A percentile compares a stretch with the other conserved stretches of the same genome.
Conservation (phyloP, 2,797 vertebrate species). For the Corythornis leucogaster region DNA sequence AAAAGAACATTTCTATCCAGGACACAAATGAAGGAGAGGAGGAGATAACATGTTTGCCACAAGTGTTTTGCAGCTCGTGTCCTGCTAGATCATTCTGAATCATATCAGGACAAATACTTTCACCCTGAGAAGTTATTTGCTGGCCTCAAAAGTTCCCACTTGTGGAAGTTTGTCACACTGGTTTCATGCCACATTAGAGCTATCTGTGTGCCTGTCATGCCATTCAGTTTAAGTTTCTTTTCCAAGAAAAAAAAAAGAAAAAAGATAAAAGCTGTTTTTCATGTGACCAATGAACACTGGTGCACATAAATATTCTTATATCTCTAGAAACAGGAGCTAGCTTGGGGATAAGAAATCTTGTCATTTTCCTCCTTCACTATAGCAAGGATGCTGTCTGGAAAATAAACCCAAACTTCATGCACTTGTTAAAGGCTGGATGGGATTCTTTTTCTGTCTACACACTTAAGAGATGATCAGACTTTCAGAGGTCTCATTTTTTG, state of each 20-base stretch:
- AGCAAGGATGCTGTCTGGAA: neutral
- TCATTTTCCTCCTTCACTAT: neutral
- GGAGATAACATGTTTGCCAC: conserved; percentile 49
- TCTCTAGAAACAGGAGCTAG: neutral
- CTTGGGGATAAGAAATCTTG: neutral
- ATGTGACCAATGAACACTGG: neutral
- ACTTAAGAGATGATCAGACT: neutral
- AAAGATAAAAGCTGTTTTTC: neutral
- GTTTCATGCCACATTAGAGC: neutral
- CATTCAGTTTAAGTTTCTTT: neutral
- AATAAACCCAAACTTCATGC: neutral
- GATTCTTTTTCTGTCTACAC: neutral
- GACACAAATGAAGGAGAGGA: conserved; percentile 19
- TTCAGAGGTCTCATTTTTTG: neutral
- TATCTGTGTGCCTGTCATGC: neutral
- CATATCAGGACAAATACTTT: conserved; percentile 36
- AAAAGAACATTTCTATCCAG: conserved; percentile 38
- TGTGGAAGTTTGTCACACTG: conserved; percentile 7
- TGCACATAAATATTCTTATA: neutral
- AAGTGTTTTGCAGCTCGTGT: conserved; percentile 19
- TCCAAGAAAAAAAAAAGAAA: neutral
- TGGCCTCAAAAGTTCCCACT: neutral
- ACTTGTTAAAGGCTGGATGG: neutral
- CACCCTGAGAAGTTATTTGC: conserved; percentile 46
- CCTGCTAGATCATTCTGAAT: conserved; percentile 58